phyloP scores from a whole-genome alignment of 2,888 invertebrate genomes.

The Coenonympha arcania region DNA sequence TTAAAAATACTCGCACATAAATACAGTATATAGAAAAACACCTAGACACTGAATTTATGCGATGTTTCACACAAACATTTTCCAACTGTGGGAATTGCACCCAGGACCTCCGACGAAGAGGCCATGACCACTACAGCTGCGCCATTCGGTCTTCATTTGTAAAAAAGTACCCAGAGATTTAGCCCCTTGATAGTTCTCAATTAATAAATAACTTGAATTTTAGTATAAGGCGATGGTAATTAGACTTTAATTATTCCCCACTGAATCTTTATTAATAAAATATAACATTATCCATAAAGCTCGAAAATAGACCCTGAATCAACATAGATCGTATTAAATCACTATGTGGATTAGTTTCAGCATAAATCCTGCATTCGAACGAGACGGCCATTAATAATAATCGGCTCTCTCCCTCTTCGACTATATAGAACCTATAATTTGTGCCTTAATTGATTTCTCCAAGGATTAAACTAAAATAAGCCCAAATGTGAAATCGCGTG shows the following conservation, averaged over 20 bases:
- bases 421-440: slow-evolving; percentile 20
- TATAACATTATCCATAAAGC: background rate
- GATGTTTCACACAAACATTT: too few relatives aligned
- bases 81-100: too few relatives aligned
- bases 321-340: slow-evolving; percentile 12
- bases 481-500: background rate
- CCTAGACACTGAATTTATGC: too few relatives aligned
- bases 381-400: slow-evolving; percentile 21
- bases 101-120: too few relatives aligned
- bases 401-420: slow-evolving; percentile 16
- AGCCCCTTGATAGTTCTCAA: too few relatives aligned
- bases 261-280: slow-evolving; percentile 1
- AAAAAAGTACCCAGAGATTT: too few relatives aligned
- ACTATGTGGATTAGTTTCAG: slow-evolving; percentile 19
- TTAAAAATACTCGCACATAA: too few relatives aligned
- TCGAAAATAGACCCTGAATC: background rate
- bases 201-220: too few relatives aligned
- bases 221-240: too few relatives aligned
- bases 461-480: slow-evolving; percentile 1
- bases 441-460: slow-evolving; percentile 19
- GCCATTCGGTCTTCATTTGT: too few relatives aligned
- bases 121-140: too few relatives aligned
- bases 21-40: too few relatives aligned
- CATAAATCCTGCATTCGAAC: slow-evolving; percentile 21
- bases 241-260: background rate